Percentiles rank a stretch among this genome's conserved stretches.
These are phyloP conservation scores for Petrocephalus zakoni DNA, from an alignment of 2,113 vertebrate genomes.

Conservation along the genomic window DNA sequence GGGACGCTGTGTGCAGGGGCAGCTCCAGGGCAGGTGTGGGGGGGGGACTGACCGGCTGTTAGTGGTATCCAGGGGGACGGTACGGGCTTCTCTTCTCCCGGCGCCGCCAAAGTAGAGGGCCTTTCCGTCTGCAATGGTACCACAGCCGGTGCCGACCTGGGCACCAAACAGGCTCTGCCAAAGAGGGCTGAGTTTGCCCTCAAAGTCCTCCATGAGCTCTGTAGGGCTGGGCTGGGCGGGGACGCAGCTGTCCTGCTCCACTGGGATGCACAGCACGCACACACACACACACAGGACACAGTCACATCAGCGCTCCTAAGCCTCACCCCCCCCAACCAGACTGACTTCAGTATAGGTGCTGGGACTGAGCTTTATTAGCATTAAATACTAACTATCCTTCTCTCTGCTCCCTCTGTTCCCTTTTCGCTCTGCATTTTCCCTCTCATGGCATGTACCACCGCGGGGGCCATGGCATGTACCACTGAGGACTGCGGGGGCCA, in stretches of 20 bases:
- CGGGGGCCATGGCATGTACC: background rate
- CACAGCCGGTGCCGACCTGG: constrained; percentile 82
- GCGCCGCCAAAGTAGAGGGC: constrained; percentile 88
- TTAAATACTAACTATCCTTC: background rate
- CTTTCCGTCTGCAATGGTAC: constrained; percentile 81
- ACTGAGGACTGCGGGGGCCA: background rate
- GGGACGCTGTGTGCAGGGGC: background rate
- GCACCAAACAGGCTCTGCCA: constrained; percentile 90
- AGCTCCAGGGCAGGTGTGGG: background rate
- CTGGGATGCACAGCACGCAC: constrained; percentile 50
- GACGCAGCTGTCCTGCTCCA: constrained; percentile 87
- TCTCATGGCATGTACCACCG: background rate
- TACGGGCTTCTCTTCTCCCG: constrained; percentile 83
- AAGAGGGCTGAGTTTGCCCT: constrained; percentile 89
- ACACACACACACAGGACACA: background rate
- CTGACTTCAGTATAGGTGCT: background rate
- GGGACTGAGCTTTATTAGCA: background rate
- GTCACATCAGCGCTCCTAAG: background rate
- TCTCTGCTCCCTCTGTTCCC: background rate
- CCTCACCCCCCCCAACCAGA: background rate
- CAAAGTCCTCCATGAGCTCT: constrained; percentile 92
- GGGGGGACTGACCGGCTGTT: constrained; percentile 71
- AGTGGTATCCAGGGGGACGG: constrained; percentile 85
- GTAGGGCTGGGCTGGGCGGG: constrained; percentile 75
- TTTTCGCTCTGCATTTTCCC: background rate